Base-by-base conservation (phyloP, 2,888 invertebrate species). In the Drosophila fulvimacula region DNA sequence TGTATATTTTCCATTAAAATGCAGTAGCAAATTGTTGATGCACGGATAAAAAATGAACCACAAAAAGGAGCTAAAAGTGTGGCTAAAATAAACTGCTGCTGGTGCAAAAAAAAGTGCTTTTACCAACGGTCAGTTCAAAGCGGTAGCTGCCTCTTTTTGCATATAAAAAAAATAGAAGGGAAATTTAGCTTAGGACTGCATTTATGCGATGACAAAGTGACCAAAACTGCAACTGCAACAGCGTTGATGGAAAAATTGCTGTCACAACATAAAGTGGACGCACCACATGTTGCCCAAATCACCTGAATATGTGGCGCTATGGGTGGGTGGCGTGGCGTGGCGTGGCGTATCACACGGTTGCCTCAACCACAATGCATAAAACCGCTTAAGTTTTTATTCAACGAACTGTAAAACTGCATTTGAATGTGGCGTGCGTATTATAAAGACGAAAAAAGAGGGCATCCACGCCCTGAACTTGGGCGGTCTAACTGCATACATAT, bases 321-420 rank as follows among this genome's bases (percentile, higher is more conserved):
- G 36, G 52, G 2, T 27, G 44, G 15, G 15, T 4, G 38, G 15
- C 6, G 7, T 6, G 27, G 27, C 4, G 19, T 21, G 11, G 13
- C 21, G 2, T 38, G 42, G 53, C 30, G 44, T 57, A 58, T n/a
- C 52, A 58, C 63, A 72, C 49, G 73, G 55, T 58, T 52, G 61
- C 59, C 27, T 58, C 56, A 59, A 65, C 76, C 78, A 66, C 73
- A 73, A 69, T 76, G 69, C 69, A 72, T 56, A 78, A 80, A 85
- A 86, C 86, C 86, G 81, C 86, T 88, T 88, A 81, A 82, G 86
- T 81, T 86, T 88, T 86, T 78, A 88, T 73, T 73, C 84, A 85
- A 63, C 88, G 78, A 81, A 81, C 88, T 85, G 88, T 75, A 70
- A 84, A 88, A 88, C 82, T 88, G 80, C 77, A 88, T 84, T 85